Evolutionary conservation across 2,888 invertebrate genomes (phyloP).

Genomic region (Lochmaea crataegi): DNA sequence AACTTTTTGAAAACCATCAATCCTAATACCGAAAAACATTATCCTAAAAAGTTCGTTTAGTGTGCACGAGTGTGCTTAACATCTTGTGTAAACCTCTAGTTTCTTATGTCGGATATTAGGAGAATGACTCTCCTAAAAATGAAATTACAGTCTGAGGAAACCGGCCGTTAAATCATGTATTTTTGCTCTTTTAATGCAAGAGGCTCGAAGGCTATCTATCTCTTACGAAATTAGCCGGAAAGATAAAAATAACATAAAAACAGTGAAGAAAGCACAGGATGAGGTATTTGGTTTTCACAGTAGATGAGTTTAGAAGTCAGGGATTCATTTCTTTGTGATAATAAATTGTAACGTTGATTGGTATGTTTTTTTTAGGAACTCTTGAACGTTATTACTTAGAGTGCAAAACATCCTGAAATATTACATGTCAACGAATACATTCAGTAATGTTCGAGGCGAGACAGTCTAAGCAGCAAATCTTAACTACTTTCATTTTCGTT

Average conservation of each 20-base stretch:
- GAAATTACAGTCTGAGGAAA: conserved; percentile 7
- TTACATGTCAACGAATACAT: neutral
- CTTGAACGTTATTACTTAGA: neutral
- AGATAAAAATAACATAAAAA: conserved; percentile 12
- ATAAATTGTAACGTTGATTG: neutral
- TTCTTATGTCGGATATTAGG: conserved; percentile 14
- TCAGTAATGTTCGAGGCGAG: too few species aligned
- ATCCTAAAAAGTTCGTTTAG: neutral
- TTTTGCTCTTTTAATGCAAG: conserved; percentile 11
- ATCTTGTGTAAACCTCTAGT: conserved; percentile 7
- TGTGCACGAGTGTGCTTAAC: conserved; percentile 10
- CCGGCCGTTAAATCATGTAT: conserved; percentile 16
- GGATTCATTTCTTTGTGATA: conserved; percentile 3
- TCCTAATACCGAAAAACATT: neutral
- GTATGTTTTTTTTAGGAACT: neutral
- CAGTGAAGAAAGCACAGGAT: neutral
- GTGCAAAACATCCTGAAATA: neutral
- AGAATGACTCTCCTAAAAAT: conserved; percentile 17
- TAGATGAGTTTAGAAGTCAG: neutral
- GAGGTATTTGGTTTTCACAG: neutral
- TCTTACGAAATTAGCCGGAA: conserved; percentile 15
- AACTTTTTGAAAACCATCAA: neutral
- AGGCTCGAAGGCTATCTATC: conserved; percentile 6
- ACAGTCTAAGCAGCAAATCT: neutral
- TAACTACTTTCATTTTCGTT: neutral